Conservation (phyloP, 2,113 vertebrate genomes). For the Triplophysa siluroides region DNA sequence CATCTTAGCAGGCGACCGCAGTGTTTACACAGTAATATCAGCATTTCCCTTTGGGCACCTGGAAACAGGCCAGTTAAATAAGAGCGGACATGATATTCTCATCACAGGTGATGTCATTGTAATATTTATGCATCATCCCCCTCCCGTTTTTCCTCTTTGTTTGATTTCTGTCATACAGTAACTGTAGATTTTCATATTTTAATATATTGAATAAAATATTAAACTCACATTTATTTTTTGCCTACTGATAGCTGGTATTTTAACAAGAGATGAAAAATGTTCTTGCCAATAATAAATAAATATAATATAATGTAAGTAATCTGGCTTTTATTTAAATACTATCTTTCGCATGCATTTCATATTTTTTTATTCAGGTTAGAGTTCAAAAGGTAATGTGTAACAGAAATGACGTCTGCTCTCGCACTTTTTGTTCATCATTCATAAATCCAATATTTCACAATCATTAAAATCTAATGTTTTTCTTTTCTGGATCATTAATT, state of each 20-base stretch:
- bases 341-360: too few relatives aligned
- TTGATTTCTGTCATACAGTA: neutral
- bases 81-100: conserved; percentile 32
- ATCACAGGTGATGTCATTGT: neutral
- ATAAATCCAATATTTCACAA: neutral
- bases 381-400: too few relatives aligned
- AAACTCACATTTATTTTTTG: too few relatives aligned
- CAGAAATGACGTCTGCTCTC: neutral
- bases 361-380: too few relatives aligned
- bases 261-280: too few relatives aligned
- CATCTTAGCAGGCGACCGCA: neutral
- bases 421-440: neutral
- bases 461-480: neutral
- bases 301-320: too few relatives aligned
- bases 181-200: too few relatives aligned
- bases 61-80: conserved; percentile 15
- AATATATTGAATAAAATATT: too few relatives aligned
- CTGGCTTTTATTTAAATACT: too few relatives aligned
- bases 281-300: too few relatives aligned
- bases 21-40: conserved; percentile 34
- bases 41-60: conserved; percentile 35
- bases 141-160: neutral
- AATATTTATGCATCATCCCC: neutral
- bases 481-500: neutral
- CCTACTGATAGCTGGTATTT: too few relatives aligned